A percentile compares a stretch with the other conserved stretches of the same genome.
Conservation (phyloP, 2,888 invertebrate species). For the Dryobotodes eremita region DNA sequence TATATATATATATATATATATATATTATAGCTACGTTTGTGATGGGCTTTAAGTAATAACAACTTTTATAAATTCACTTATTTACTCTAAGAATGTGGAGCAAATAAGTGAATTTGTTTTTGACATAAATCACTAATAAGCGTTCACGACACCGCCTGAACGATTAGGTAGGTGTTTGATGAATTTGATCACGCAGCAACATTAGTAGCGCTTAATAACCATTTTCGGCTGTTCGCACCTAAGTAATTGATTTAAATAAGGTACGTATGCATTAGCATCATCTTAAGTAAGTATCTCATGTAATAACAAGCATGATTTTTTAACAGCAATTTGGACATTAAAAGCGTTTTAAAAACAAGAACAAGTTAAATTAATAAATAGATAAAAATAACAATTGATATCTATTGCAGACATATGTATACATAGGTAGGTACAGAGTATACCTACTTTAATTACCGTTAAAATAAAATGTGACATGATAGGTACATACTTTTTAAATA, state of each 20-base stretch:
- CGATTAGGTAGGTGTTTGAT: background rate
- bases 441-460: background rate
- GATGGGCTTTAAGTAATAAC: background rate
- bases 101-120: background rate
- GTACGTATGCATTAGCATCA: constrained; percentile 38
- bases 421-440: background rate
- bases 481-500: background rate
- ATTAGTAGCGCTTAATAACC: constrained; percentile 2
- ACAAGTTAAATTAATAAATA: constrained; percentile 36
- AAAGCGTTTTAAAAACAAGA: constrained; percentile 12
- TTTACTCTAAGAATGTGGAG: background rate
- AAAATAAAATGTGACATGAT: background rate
- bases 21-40: too few relatives aligned
- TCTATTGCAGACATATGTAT: background rate
- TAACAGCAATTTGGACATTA: constrained; percentile 13
- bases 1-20: too few relatives aligned
- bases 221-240: constrained; percentile 29
- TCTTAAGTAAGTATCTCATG: constrained; percentile 1
- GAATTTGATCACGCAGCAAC: constrained; percentile 34
- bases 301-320: constrained; percentile 22
- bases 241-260: constrained; percentile 48
- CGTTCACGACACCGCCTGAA: background rate
- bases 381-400: background rate
- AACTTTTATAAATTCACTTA: background rate
- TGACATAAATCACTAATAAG: background rate